These are phyloP conservation scores for Nixonia krombeini DNA, from an alignment of 1,140 invertebrate species.

Conservation along the genomic window DNA sequence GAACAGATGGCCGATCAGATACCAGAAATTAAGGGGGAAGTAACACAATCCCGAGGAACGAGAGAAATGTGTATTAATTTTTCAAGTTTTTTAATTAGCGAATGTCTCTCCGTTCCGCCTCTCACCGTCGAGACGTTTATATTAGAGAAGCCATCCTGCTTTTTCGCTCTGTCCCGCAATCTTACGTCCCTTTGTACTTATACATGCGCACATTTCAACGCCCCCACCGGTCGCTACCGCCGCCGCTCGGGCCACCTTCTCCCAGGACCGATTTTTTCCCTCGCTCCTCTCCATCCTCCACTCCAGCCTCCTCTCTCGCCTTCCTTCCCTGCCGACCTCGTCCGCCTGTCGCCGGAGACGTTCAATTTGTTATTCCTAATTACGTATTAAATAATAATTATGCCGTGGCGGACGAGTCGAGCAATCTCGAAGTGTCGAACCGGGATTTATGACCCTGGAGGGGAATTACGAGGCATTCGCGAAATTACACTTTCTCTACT, in stretches of 20 bases:
- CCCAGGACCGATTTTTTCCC: too few species aligned
- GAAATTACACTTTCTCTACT: not conserved
- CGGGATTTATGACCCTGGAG: slow-evolving; percentile 37
- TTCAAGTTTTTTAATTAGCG: slow-evolving; percentile 74
- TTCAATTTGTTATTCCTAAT: slow-evolving; percentile 64
- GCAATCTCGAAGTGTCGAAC: slow-evolving; percentile 36
- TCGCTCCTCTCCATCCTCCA: slow-evolving; percentile 12
- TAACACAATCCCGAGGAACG: slow-evolving; percentile 57
- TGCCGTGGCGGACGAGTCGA: slow-evolving; percentile 2
- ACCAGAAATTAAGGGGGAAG: slow-evolving; percentile 69
- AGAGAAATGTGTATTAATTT: slow-evolving; percentile 74
- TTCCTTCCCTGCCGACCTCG: slow-evolving; percentile 7
- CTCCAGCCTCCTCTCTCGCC: slow-evolving; percentile 1
- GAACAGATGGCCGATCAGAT: slow-evolving; percentile 73
- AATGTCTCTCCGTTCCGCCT: slow-evolving; percentile 70
- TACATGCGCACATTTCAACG: slow-evolving; percentile 10
- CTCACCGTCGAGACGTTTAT: slow-evolving; percentile 69
- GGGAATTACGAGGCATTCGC: not conserved
- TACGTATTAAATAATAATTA: slow-evolving; percentile 63
- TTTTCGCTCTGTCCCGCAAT: slow-evolving; percentile 30
- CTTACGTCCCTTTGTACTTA: slow-evolving; percentile 20
- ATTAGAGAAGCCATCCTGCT: slow-evolving; percentile 63
- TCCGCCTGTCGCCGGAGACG: slow-evolving; percentile 18
- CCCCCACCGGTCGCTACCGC: too few species aligned
- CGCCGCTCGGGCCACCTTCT: too few species aligned